Evolutionary conservation across 2,797 vertebrate species (phyloP).

Genomic region (Thalassophryne amazonica): DNA sequence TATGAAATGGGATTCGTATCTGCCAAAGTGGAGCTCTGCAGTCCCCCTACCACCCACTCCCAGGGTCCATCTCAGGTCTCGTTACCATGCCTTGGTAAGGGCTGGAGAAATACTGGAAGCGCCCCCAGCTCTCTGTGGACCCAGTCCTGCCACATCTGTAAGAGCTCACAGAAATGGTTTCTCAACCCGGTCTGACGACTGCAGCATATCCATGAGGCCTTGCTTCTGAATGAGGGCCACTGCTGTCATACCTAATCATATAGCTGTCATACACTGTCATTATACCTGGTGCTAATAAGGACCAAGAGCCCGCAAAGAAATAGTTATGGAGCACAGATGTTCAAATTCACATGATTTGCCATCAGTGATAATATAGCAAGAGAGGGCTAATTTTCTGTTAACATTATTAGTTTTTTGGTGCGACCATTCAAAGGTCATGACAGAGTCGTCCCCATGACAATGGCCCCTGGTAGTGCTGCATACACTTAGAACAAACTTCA

Average conservation of each 20-base stretch:
- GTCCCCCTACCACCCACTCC: constrained; percentile 43
- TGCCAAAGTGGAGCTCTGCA: constrained; percentile 48
- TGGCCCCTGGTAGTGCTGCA: constrained; percentile 62
- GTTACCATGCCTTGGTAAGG: constrained; percentile 21
- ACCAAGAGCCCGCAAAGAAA: constrained; percentile 10
- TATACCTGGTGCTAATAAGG: neutral
- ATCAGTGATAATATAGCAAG: neutral
- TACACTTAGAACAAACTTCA: constrained; percentile 60
- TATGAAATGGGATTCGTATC: constrained; percentile 80
- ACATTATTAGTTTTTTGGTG: neutral
- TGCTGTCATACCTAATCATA: constrained; percentile 32
- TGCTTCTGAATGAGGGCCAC: constrained; percentile 67
- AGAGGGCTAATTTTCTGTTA: neutral
- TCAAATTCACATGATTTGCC: neutral
- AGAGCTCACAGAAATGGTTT: constrained; percentile 40
- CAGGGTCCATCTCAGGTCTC: constrained; percentile 28
- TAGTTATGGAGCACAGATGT: neutral
- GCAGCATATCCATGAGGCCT: constrained; percentile 60
- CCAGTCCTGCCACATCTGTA: constrained; percentile 54
- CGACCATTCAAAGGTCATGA: constrained; percentile 30
- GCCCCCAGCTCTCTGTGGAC: constrained; percentile 64
- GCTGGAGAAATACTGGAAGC: constrained; percentile 26
- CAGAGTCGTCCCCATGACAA: constrained; percentile 67
- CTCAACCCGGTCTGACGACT: constrained; percentile 51
- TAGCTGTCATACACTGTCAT: constrained; percentile 4